Percentiles rank a stretch among this genome's conserved stretches.
Conservation (phyloP, 2,888 invertebrate species). For the Oscheius myriophilus region DNA sequence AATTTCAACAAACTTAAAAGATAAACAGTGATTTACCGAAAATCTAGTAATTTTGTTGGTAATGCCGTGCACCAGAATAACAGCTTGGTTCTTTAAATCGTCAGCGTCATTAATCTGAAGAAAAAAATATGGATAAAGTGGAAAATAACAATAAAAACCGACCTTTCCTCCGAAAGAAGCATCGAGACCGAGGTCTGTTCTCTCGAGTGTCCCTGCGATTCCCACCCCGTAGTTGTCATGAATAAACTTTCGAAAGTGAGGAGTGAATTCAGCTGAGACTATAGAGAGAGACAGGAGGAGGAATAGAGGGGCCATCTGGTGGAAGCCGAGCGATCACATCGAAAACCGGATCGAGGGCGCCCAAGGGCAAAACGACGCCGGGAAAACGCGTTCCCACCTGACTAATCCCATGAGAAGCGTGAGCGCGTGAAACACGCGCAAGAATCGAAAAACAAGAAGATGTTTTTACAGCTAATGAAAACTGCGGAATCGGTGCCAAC, state of each 20-base stretch:
- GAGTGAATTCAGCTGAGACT: conserved; percentile 52
- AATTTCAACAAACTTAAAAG: not conserved
- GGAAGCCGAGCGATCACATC: conserved; percentile 15
- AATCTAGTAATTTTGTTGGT: conserved; percentile 66
- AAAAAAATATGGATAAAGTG: not conserved
- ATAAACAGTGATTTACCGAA: conserved; percentile 38
- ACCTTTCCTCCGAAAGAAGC: conserved; percentile 63
- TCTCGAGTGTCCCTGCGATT: conserved; percentile 59
- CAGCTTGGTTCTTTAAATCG: conserved; percentile 54
- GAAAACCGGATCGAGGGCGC: conserved; percentile 13
- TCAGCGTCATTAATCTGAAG: conserved; percentile 32
- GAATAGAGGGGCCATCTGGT: conserved; percentile 11
- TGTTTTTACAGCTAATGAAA: too few relatives aligned
- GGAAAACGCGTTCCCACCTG: too few relatives aligned
- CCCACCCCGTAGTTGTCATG: conserved; percentile 62
- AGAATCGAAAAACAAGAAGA: too few relatives aligned
- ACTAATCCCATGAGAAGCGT: too few relatives aligned
- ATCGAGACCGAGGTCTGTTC: conserved; percentile 65
- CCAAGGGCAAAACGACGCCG: too few relatives aligned
- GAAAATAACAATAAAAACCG: not conserved
- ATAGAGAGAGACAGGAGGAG: conserved; percentile 15
- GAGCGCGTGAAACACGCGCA: too few relatives aligned
- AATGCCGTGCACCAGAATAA: conserved; percentile 68
- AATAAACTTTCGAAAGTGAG: conserved; percentile 57
- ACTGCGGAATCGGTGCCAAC: too few relatives aligned